These are phyloP conservation scores for Lagorchestes hirsutus DNA, from an alignment of 2,797 vertebrate species.

Conservation along the genomic window DNA sequence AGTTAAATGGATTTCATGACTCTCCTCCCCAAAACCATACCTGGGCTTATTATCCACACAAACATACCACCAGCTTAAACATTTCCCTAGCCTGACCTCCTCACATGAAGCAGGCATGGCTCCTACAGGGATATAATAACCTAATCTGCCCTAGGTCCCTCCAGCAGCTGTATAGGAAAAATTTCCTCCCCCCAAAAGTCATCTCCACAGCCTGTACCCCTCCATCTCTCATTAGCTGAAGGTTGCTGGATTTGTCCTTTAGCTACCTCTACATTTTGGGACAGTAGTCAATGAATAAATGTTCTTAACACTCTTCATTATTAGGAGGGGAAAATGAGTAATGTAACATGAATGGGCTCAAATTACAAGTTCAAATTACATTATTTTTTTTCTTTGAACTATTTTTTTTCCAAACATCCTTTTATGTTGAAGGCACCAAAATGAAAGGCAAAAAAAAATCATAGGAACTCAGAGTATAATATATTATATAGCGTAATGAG, in stretches of 20 bases:
- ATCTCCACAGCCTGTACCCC: not conserved
- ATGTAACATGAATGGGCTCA: not conserved
- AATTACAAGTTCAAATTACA: not conserved
- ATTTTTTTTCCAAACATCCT: not conserved
- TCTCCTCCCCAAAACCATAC: not conserved
- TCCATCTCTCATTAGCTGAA: not conserved
- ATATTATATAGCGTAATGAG: not conserved
- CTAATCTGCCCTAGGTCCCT: not conserved
- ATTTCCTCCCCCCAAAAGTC: not conserved
- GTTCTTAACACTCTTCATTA: not conserved
- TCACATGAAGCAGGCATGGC: not conserved
- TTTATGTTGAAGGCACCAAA: not conserved
- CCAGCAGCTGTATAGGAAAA: not conserved
- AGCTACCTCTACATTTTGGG: not conserved
- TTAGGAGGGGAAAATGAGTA: not conserved
- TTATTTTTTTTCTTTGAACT: not conserved
- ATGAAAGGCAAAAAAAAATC: not conserved
- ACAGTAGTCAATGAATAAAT: not conserved
- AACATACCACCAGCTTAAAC: not conserved
- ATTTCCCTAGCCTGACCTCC: not conserved
- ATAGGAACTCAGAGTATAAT: not conserved
- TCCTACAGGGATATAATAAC: not conserved
- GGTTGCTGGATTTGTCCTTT: not conserved
- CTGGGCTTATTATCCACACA: not conserved
- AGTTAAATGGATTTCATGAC: not conserved